Evolutionary conservation across 53 echinoderm and acorn worm species (phyloP).

Genomic region (Hippasteria phrygiana): DNA sequence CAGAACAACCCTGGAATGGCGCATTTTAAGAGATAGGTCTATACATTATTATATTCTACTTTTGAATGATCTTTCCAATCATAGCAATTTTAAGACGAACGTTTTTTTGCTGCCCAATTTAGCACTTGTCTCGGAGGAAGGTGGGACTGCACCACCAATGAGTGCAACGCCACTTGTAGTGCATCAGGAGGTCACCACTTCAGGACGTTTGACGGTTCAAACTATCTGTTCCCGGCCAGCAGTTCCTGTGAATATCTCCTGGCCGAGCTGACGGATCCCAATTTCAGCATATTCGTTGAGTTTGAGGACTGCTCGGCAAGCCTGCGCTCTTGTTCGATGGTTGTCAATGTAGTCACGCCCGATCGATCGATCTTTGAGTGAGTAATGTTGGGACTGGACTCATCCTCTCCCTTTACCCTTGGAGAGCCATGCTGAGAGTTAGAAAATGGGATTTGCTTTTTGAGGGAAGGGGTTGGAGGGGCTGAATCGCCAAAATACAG

Average conservation of each 20-base stretch:
- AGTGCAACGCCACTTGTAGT: constrained; percentile 58
- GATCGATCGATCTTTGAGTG: constrained; percentile 30
- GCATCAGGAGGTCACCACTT: constrained; percentile 65
- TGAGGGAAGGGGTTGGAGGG: no score
- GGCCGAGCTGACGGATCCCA: constrained; percentile 26
- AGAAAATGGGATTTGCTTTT: no score
- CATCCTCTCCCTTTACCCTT: no score
- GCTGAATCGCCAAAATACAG: no score
- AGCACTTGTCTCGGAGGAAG: constrained; percentile 71
- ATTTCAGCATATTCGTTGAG: constrained; percentile 23
- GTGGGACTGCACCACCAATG: constrained; percentile 59
- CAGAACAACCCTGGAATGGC: no score
- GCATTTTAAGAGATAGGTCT: no score
- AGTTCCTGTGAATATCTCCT: constrained; percentile 57
- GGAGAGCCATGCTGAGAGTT: no score
- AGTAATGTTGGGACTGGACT: neutral
- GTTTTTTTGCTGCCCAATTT: neutral
- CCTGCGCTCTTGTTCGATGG: constrained; percentile 21
- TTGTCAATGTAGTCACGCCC: constrained; percentile 28
- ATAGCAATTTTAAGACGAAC: no score
- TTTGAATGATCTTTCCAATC: neutral
- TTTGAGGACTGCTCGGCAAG: constrained; percentile 50
- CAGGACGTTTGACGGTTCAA: constrained; percentile 74
- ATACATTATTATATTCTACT: no score
- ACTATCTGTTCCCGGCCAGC: constrained; percentile 46